Base-by-base conservation (phyloP, 92 coral and sea anemone genomes). In the Paramuricea clavata region DNA sequence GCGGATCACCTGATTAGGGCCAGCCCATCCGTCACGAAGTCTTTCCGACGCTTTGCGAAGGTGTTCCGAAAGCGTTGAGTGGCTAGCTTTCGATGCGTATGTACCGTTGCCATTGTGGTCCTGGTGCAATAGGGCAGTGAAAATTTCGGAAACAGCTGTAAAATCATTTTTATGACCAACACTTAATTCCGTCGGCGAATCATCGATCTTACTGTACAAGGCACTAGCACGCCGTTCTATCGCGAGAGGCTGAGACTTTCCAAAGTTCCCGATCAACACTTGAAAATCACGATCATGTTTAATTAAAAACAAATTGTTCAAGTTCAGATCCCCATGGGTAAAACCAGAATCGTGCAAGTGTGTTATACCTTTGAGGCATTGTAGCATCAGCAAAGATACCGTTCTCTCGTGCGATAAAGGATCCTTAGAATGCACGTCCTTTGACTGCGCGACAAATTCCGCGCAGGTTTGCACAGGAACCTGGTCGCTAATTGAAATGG, bases 401-500 rank as follows among this genome's bases (percentile, higher is more conserved):
- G 69, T 78, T 26, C 70, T 54, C 32, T 78, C 83, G 69, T 78
- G 32, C 9, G 69, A 54, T 6, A 23, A 56, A 0, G 83, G 83
- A 31, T 78, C 83, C 68, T 30, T 30, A 21, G 23, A 22, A 35
- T 56, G 83, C 12, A 50, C 22, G 12, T 78, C 83, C 47, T 27
- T 36, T 1, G 83, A 78, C 32, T 78, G 43, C 13, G 83, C 83
- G 10, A 78, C 83, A 35, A 78, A 57, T 57, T 78, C 70, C 3
- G 35, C 69, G 50, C 83, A 78, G 26, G 83, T 78, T 36, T 25
- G 44, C 39, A 44, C 12, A 26, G 83, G 83, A 41, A 78, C 83
- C 69, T 78, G 83, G 28, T 78, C 83, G 22, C 69, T 78, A 10
- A 78, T 78, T 35, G 83, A 78, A 57, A 78, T 78, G 23, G 83